Evolutionary conservation across 2,888 invertebrate genomes (phyloP), one percentile per base, ranked within the genome.

Genomic region (Colletes collaris): DNA sequence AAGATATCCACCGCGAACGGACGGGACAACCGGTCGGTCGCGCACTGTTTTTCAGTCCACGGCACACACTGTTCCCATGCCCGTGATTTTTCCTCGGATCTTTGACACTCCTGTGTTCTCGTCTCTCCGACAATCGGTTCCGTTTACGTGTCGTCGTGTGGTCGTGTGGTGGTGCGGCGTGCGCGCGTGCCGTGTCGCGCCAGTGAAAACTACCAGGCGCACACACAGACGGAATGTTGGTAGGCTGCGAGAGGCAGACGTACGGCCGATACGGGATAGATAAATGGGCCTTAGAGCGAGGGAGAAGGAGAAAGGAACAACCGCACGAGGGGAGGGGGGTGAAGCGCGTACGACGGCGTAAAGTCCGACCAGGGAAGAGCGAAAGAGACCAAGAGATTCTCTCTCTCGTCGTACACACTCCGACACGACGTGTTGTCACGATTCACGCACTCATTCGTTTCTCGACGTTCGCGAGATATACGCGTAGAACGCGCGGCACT

Each of bases 131-230:
- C 83, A 59, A 69, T 68, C 83, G 79, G 83, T 82, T 83, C 76
- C 81, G 76, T 83, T 79, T 83, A 73, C 82, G 80, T 79, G 76
- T 71, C 66, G 63, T 46, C 59, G 59, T 13, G 60, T 46, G 60
- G 44, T 49, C 46, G 62, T 46, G 35, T 49, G 19, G 60, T 52
- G 67, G 66, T 65, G 55, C 63, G 73, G 63, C 56, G 71, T 63
- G 68, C 62, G 64, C 81, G 75, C 67, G 70, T 74, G 72, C 72
- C 75, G 84, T 79, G 85, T 79, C 82, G 82, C 75, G 75, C 67
- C 77, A 64, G 81, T 81, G 86, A 86, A 86, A 86, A 85, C 86
- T 68, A 80, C 77, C 71, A 64, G 27, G 77, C 77, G 77, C 76
- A 52, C 81, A 60, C 53, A 63, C 71, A 71, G 65, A 71, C 70